These are phyloP conservation scores for Cotesia chilonis DNA, from an alignment of 1,140 invertebrate species.

Conservation along the genomic window DNA sequence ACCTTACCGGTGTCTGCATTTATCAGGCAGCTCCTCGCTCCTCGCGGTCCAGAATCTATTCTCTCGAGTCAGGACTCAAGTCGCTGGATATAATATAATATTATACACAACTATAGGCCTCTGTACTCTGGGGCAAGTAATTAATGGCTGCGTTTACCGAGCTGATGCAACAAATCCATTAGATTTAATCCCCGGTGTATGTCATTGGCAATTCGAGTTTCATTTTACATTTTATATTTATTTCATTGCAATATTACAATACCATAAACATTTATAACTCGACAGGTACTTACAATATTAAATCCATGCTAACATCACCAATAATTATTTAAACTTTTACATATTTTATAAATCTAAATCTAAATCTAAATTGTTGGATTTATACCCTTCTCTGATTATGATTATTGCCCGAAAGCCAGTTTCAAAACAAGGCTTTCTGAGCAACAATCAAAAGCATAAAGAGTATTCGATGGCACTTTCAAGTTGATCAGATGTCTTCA, in stretches of 20 bases:
- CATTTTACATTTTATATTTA: no score
- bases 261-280: no score
- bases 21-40: no score
- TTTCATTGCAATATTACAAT: no score
- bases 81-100: no score
- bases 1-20: no score
- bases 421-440: conserved; percentile 64
- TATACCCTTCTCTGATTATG: conserved; percentile 64
- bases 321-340: no score
- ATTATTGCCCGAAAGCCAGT: conserved; percentile 68
- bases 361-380: conserved; percentile 34
- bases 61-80: no score
- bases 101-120: no score
- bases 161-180: conserved; percentile 12
- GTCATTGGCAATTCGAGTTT: neutral
- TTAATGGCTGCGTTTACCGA: neutral
- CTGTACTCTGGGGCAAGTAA: neutral
- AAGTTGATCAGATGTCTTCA: neutral
- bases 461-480: conserved; percentile 45
- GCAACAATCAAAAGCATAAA: conserved; percentile 69
- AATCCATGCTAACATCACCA: no score
- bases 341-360: neutral
- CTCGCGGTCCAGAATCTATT: no score
- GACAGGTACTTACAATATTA: no score
- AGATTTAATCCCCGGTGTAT: neutral